Conservation (phyloP, 1,140 invertebrate genomes). For the Arctopsyche grandis region DNA sequence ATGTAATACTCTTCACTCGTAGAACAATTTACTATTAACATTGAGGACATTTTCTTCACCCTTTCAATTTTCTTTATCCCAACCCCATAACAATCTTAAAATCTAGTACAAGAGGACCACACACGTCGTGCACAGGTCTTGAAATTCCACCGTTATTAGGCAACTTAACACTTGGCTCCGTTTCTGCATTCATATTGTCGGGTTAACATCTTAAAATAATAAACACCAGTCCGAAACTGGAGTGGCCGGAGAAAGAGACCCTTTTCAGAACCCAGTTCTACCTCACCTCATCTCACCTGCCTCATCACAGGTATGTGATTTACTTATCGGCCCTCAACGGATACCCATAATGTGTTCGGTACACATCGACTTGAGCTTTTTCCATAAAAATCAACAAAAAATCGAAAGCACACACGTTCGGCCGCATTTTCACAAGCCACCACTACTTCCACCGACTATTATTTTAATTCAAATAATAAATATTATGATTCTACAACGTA, state of each 20-base stretch:
- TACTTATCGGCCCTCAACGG: conserved; percentile 33
- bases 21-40: too few relatives aligned
- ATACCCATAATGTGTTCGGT: conserved; percentile 33
- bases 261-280: not conserved
- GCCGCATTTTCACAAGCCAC: too few relatives aligned
- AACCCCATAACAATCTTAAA: not conserved
- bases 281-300: not conserved
- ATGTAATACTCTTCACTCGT: too few relatives aligned
- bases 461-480: too few relatives aligned
- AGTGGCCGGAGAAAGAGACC: conserved; percentile 19
- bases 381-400: conserved; percentile 3
- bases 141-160: conserved; percentile 53
- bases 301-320: conserved; percentile 33
- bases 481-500: too few relatives aligned
- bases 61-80: not conserved
- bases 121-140: conserved; percentile 44
- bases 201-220: conserved; percentile 52
- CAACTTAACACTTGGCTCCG: conserved; percentile 49
- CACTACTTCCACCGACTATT: too few relatives aligned
- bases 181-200: conserved; percentile 44
- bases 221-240: conserved; percentile 50
- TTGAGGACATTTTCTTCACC: not conserved
- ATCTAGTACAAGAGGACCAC: conserved; percentile 37
- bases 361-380: conserved; percentile 20
- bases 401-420: not conserved